Evolutionary conservation across 2,888 invertebrate species (phyloP).

Genomic region (Cephus spinipes): DNA sequence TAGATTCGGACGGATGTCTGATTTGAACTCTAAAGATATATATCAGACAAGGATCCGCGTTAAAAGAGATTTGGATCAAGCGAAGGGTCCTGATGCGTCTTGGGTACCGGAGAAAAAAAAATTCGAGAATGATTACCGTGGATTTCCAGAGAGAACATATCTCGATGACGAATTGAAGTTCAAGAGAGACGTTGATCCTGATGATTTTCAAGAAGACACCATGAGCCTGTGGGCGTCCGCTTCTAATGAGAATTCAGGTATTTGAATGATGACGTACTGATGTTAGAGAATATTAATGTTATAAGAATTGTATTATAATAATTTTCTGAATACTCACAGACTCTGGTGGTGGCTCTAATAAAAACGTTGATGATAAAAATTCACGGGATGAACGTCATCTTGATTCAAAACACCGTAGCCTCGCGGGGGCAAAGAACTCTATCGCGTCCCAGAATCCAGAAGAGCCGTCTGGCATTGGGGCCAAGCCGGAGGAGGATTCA

Average conservation of each 20-base stretch:
- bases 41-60: conserved; percentile 24
- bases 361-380: neutral
- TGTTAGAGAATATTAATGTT: neutral
- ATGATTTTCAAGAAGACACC: neutral
- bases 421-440: neutral
- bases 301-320: neutral
- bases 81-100: conserved; percentile 12
- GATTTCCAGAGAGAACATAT: conserved; percentile 21
- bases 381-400: conserved; percentile 6
- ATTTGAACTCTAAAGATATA: neutral
- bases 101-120: conserved; percentile 22
- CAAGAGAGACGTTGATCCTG: conserved; percentile 26
- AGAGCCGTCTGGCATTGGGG: neutral
- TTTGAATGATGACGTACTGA: conserved; percentile 9
- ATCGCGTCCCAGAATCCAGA: neutral
- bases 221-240: neutral
- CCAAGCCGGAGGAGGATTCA: neutral
- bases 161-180: conserved; percentile 29
- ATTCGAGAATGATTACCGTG: conserved; percentile 1
- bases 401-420: neutral
- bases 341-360: neutral
- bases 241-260: neutral
- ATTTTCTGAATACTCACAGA: neutral
- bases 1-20: neutral
- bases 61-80: conserved; percentile 29